A percentile compares a stretch with the other conserved stretches of the same genome.
Conservation (phyloP, 2,113 vertebrate species). For the Fukomys damarensis region DNA sequence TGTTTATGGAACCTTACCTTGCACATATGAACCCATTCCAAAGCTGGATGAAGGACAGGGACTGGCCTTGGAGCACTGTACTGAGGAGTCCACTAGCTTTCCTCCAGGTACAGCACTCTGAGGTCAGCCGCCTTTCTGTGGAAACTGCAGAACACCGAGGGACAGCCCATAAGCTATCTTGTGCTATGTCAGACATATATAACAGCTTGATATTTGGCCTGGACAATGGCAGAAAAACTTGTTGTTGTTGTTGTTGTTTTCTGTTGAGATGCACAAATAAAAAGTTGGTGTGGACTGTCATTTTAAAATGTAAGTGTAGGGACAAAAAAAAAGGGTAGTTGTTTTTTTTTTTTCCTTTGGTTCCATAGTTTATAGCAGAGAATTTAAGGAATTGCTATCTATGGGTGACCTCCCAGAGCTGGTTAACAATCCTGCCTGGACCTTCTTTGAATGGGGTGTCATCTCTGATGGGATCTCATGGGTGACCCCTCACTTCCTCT, state of each 20-base stretch:
- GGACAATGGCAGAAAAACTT: neutral
- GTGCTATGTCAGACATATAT: neutral
- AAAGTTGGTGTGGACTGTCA: neutral
- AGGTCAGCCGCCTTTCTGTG: neutral
- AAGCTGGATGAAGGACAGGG: neutral
- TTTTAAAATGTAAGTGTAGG: neutral
- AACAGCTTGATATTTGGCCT: neutral
- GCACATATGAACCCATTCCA: neutral
- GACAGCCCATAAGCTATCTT: neutral
- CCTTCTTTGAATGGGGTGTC: neutral
- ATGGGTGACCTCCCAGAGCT: neutral
- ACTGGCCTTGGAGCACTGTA: neutral
- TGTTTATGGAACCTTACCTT: neutral
- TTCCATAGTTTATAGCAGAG: neutral
- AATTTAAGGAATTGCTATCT: neutral
- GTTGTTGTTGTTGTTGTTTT: neutral
- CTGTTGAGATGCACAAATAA: neutral
- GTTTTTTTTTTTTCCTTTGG: neutral
- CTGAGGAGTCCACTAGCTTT: neutral
- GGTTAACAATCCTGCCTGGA: neutral
- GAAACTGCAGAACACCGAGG: neutral
- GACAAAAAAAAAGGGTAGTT: neutral
- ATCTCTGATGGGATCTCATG: neutral
- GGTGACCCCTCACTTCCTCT: neutral
- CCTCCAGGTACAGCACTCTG: neutral